Evolutionary conservation across 2,888 invertebrate genomes (phyloP), one percentile per base, ranked within the genome.

Genomic region (Rotaria sp.): DNA sequence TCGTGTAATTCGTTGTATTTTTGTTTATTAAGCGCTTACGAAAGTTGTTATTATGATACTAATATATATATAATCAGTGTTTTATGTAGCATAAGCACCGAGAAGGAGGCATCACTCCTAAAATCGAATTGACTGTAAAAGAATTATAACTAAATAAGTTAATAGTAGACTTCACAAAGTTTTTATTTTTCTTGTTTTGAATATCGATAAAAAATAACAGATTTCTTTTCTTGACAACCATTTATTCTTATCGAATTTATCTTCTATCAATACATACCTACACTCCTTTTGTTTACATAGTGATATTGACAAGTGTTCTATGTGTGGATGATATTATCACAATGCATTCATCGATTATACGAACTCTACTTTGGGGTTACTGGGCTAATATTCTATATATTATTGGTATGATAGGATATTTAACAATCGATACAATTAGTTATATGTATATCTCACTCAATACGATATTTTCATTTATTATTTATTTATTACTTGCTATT

Each of bases 301-400:
- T 67, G 18, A 35, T 38, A 67, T 67, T 38, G 21, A 38, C 67
- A 67, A 67, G 35, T 38, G 21, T 18, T 10, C 30, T 67, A 67
- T 67, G 21, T 67, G 21, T 67, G 35, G 67, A 67, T 67, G 67
- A 67, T 67, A 35, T 67, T 67, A 67, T 67, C 67, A 21, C 1
- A 35, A 67, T 67, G 67, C 21, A 21, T 35, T 67, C 67, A 67
- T n/a, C 30, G 21, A 67, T 21, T 38, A 18, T 21, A 67, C 30
- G 35, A 35, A 21, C 18, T 30, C 35, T 80, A 80, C 13, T 80
- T 45, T 80, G 80, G 45, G 21, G 45, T 45, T 80, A 80, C 26
- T 80, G 80, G 80, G 80, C 80, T 45, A 80, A 80, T 80, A 41
- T 80, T 7, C 13, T 80, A 13, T 80, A 80, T 80, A 80, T 80